Conservation (phyloP, 2,113 vertebrate species). For the human region DNA sequence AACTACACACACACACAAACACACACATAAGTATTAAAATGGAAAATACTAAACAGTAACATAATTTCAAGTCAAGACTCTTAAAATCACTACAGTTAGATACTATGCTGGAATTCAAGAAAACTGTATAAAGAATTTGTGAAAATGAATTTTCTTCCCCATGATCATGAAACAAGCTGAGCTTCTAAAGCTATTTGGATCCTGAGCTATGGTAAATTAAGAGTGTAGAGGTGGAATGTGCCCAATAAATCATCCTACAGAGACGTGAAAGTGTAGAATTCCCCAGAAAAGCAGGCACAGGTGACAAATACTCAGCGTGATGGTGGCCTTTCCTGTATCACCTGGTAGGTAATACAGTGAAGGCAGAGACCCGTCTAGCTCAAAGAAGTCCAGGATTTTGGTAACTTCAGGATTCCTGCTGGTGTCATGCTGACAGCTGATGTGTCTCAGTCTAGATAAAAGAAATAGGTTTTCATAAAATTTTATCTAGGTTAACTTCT, state of each 20-base stretch:
- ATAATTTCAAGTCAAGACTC: not conserved
- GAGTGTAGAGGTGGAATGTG: not conserved
- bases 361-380: not conserved
- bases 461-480: not conserved
- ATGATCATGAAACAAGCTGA: not conserved
- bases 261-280: not conserved
- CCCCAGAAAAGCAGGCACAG: not conserved
- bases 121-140: accelerated
- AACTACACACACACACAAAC: not conserved
- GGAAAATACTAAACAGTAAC: not conserved
- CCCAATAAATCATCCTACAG: not conserved
- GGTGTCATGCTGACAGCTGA: not conserved
- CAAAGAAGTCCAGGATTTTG: not conserved
- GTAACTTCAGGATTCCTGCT: not conserved
- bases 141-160: accelerated
- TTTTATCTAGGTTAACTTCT: not conserved
- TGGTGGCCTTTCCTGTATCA: not conserved
- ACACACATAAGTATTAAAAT: not conserved
- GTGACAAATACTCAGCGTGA: not conserved
- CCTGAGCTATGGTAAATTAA: not conserved
- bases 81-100: not conserved
- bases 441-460: not conserved
- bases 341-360: not conserved
- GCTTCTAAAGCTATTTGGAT: not conserved
- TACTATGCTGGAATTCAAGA: not conserved